These are phyloP conservation scores for Centropristis striata DNA, from an alignment of 2,113 vertebrate genomes.

Conservation along the genomic window DNA sequence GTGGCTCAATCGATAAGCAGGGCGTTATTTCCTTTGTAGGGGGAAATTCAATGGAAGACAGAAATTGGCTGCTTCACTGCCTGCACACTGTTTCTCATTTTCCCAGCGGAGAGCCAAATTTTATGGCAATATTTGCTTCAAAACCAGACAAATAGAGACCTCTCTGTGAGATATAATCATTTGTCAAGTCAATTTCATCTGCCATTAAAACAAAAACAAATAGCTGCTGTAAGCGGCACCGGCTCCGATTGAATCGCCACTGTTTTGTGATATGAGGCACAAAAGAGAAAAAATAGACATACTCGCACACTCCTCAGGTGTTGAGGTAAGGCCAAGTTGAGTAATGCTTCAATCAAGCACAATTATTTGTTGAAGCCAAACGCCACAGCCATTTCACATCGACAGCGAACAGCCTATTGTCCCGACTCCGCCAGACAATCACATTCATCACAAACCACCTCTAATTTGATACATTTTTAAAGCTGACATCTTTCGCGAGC, in stretches of 20 bases:
- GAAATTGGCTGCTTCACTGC: conserved; percentile 61
- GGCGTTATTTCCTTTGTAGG: conserved; percentile 65
- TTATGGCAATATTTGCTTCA: conserved; percentile 58
- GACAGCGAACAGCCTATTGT: conserved; percentile 62
- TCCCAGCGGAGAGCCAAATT: conserved; percentile 51
- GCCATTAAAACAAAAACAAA: conserved; percentile 76
- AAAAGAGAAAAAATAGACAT: conserved; percentile 32
- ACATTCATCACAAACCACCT: conserved; percentile 56
- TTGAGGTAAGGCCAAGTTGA: conserved; percentile 38
- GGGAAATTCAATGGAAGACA: conserved; percentile 64
- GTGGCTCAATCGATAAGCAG: conserved; percentile 78
- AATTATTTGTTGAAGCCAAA: conserved; percentile 57
- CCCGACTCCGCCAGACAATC: conserved; percentile 35
- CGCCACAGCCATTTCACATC: conserved; percentile 47
- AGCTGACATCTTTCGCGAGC: conserved; percentile 47
- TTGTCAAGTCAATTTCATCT: conserved; percentile 71
- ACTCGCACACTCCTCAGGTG: conserved; percentile 35
- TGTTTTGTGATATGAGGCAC: conserved; percentile 12
- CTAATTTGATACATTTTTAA: conserved; percentile 55
- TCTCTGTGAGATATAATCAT: conserved; percentile 55
- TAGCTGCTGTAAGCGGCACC: conserved; percentile 16
- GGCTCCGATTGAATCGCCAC: conserved; percentile 20
- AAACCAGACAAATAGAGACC: conserved; percentile 55
- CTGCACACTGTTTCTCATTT: conserved; percentile 67
- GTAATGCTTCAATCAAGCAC: conserved; percentile 64